These are phyloP conservation scores for Xiphophorus maculatus DNA, from an alignment of 2,113 vertebrate species.

Conservation along the genomic window DNA sequence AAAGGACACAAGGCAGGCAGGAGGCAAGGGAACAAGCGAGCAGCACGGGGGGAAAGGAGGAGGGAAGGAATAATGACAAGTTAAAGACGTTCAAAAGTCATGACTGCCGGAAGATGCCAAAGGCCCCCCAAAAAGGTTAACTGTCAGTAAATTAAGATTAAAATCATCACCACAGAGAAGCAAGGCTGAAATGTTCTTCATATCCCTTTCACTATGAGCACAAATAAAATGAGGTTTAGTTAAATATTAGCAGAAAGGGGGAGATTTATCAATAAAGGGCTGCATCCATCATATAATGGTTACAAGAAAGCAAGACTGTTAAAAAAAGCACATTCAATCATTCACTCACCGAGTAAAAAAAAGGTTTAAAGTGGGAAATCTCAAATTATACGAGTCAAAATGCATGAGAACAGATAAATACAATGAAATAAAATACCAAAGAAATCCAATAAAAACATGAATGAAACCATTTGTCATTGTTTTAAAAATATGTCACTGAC, in stretches of 20 bases:
- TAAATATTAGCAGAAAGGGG: conserved; percentile 54
- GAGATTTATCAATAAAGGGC: conserved; percentile 52
- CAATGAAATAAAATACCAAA: conserved; percentile 9
- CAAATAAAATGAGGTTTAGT: conserved; percentile 58
- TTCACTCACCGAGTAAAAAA: conserved; percentile 38
- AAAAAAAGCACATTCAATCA: conserved; percentile 36
- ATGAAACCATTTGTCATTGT: not conserved
- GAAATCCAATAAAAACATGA: not conserved
- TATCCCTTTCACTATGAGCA: conserved; percentile 22
- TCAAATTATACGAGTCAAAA: conserved; percentile 40
- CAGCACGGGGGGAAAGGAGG: conserved; percentile 73
- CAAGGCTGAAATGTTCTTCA: conserved; percentile 40
- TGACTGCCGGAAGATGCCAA: conserved; percentile 62
- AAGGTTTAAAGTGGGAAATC: conserved; percentile 22
- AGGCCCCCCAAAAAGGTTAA: conserved; percentile 55
- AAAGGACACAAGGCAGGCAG: conserved; percentile 85
- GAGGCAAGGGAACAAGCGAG: conserved; percentile 76
- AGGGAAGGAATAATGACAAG: conserved; percentile 80
- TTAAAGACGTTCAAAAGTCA: conserved; percentile 78
- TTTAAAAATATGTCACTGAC: conserved; percentile 10
- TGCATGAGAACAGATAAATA: conserved; percentile 36
- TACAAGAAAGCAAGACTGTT: conserved; percentile 41
- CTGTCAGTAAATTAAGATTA: conserved; percentile 51
- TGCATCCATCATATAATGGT: conserved; percentile 58
- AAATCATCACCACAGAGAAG: conserved; percentile 56